Percentiles rank a stretch among this genome's conserved stretches.
phyloP scores from a whole-genome alignment of 2,888 invertebrate species.

The Leucozona laternaria region DNA sequence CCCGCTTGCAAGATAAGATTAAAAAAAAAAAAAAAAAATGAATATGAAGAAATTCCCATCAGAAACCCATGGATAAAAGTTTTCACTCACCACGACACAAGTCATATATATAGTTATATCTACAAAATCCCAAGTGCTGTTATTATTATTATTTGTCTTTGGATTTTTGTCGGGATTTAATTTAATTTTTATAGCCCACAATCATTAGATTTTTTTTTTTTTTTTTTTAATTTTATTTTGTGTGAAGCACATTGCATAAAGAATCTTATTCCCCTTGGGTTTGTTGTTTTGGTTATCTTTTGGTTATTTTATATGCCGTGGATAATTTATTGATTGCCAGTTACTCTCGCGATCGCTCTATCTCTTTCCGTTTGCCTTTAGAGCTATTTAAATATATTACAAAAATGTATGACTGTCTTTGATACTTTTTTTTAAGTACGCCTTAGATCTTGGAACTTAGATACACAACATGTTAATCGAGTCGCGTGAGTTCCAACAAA shows the following conservation, averaged over 20 bases:
- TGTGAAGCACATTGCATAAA: background rate
- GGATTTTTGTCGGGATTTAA: constrained; percentile 5
- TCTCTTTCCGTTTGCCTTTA: background rate
- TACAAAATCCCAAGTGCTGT: background rate
- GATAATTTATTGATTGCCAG: constrained; percentile 40
- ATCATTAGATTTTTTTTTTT: constrained; percentile 22
- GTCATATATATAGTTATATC: background rate
- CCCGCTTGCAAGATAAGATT: constrained; percentile 30
- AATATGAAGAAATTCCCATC: constrained; percentile 22
- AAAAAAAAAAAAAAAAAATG: background rate
- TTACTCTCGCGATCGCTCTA: background rate
- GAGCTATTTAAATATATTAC: constrained; percentile 5
- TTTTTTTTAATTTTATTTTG: constrained; percentile 2
- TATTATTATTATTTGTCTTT: constrained; percentile 28
- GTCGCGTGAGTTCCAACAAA: constrained; percentile 55
- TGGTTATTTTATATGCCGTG: background rate
- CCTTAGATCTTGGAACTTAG: constrained; percentile 19
- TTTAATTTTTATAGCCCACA: constrained; percentile 31
- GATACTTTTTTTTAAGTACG: constrained; percentile 25
- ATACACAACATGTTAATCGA: constrained; percentile 54
- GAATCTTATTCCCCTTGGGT: background rate
- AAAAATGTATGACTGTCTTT: constrained; percentile 21
- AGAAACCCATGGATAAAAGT: background rate
- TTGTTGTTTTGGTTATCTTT: constrained; percentile 2
- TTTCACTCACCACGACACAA: constrained; percentile 3